Conservation (phyloP, 2,888 invertebrate genomes). For the Lottia gigantea region DNA sequence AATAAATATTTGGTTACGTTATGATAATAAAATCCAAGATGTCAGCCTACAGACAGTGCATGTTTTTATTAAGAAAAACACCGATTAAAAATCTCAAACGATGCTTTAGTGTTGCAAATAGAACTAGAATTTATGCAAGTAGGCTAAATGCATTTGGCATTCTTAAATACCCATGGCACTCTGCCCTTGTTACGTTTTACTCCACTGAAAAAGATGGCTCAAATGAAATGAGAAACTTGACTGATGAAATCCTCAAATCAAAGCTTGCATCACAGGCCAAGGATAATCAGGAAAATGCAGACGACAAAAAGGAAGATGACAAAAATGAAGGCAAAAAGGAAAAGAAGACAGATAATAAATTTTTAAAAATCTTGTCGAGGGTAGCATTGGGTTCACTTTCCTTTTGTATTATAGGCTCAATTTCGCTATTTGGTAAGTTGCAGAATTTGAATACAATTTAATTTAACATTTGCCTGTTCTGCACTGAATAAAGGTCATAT, state of each 20-base stretch:
- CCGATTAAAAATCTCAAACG: slow-evolving; percentile 10
- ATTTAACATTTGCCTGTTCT: too few species aligned
- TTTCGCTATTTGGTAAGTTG: too few species aligned
- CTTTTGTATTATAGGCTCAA: too few species aligned
- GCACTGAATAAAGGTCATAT: too few species aligned
- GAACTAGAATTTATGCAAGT: slow-evolving; percentile 1
- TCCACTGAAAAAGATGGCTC: slow-evolving; percentile 17
- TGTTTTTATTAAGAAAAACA: slow-evolving; percentile 21
- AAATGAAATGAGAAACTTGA: slow-evolving; percentile 18
- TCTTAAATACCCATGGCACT: slow-evolving; percentile 1
- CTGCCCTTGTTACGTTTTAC: slow-evolving; percentile 20
- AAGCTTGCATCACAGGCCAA: slow-evolving; percentile 13
- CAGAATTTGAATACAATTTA: too few species aligned
- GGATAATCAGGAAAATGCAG: neutral
- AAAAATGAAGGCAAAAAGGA: slow-evolving; percentile 2
- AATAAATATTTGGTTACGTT: too few species aligned
- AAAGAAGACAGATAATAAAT: slow-evolving; percentile 18
- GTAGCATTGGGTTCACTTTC: too few species aligned
- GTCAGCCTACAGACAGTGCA: slow-evolving; percentile 30
- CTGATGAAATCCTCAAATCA: slow-evolving; percentile 29
- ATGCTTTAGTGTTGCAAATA: slow-evolving; percentile 11
- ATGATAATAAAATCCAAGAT: slow-evolving; percentile 16
- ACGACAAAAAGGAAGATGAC: neutral
- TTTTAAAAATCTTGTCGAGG: neutral
- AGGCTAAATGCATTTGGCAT: neutral